These are phyloP conservation scores for Helleia helle DNA, from an alignment of 2,888 invertebrate genomes.

Conservation along the genomic window DNA sequence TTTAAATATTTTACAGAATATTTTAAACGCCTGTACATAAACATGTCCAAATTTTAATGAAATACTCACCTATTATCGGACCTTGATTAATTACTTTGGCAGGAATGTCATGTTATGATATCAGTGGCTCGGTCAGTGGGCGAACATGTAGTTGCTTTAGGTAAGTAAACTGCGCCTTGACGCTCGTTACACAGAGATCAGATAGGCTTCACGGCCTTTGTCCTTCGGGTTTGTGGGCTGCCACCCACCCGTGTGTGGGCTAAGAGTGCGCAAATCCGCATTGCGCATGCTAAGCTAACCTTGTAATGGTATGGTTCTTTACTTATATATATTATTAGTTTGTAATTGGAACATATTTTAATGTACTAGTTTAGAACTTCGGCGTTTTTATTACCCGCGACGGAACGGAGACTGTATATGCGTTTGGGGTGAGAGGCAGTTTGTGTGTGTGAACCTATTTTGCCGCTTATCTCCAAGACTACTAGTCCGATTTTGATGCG, in stretches of 20 bases:
- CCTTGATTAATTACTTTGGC: slow-evolving; percentile 41
- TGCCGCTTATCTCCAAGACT: no score
- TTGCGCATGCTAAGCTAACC: slow-evolving; percentile 43
- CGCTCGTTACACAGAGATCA: slow-evolving; percentile 1
- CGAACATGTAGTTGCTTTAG: slow-evolving; percentile 19
- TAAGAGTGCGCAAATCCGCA: slow-evolving; percentile 55
- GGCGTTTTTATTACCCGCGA: no score
- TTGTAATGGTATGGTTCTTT: slow-evolving; percentile 25
- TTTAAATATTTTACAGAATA: no score
- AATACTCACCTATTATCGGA: background rate
- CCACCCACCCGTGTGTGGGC: slow-evolving; percentile 37
- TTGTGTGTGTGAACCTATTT: no score
- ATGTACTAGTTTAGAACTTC: background rate
- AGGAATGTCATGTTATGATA: slow-evolving; percentile 47
- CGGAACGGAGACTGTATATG: no score
- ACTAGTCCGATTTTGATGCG: no score
- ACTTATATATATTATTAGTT: background rate
- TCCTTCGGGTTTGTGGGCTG: slow-evolving; percentile 32
- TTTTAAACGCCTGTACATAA: no score
- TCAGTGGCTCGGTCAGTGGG: slow-evolving; percentile 32
- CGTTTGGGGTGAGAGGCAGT: no score
- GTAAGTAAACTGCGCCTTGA: slow-evolving; percentile 11
- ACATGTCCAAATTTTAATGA: background rate
- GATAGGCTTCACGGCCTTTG: no score
- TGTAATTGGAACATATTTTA: background rate